A percentile compares a stretch with the other conserved stretches of the same genome.
phyloP scores from a whole-genome alignment of 2,113 vertebrate genomes.

The Maccullochella peelii region DNA sequence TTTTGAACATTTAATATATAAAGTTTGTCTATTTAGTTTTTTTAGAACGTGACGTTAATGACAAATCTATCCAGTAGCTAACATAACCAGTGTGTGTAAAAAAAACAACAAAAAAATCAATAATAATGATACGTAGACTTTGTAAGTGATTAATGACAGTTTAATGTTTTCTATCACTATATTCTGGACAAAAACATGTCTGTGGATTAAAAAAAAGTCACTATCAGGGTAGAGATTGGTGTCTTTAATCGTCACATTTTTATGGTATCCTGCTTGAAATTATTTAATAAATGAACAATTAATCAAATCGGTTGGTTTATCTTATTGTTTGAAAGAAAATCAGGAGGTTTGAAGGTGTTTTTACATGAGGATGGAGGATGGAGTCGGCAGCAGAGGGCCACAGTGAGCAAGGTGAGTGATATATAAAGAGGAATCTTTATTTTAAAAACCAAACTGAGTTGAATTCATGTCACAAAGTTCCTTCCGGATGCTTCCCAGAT shows the following conservation, averaged over 20 bases:
- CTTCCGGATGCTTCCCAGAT: background rate
- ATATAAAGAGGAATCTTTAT: background rate
- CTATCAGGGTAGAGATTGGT: slow-evolving; percentile 67
- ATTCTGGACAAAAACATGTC: slow-evolving; percentile 72
- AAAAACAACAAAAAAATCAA: slow-evolving; percentile 33
- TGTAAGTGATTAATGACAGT: slow-evolving; percentile 77
- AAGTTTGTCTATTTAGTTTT: slow-evolving; percentile 85
- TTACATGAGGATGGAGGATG: background rate
- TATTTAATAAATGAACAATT: slow-evolving; percentile 81
- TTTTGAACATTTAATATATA: slow-evolving; percentile 88
- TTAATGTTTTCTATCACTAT: slow-evolving; percentile 80
- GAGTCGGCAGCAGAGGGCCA: slow-evolving; percentile 39
- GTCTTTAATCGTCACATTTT: slow-evolving; percentile 77
- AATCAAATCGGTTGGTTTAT: slow-evolving; percentile 27
- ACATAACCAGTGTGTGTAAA: slow-evolving; percentile 77
- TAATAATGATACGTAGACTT: slow-evolving; percentile 62
- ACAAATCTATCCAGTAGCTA: slow-evolving; percentile 79
- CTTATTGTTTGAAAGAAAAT: background rate
- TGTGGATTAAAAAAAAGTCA: slow-evolving; percentile 62
- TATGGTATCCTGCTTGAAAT: slow-evolving; percentile 78
- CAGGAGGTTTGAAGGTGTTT: background rate
- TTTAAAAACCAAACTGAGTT: background rate
- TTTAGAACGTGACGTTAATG: slow-evolving; percentile 77
- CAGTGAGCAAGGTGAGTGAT: slow-evolving; percentile 9
- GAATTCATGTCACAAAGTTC: slow-evolving; percentile 14